Evolutionary conservation across 2,888 invertebrate genomes (phyloP), one percentile per base, ranked within the genome.

Genomic region (Euphydryas editha): DNA sequence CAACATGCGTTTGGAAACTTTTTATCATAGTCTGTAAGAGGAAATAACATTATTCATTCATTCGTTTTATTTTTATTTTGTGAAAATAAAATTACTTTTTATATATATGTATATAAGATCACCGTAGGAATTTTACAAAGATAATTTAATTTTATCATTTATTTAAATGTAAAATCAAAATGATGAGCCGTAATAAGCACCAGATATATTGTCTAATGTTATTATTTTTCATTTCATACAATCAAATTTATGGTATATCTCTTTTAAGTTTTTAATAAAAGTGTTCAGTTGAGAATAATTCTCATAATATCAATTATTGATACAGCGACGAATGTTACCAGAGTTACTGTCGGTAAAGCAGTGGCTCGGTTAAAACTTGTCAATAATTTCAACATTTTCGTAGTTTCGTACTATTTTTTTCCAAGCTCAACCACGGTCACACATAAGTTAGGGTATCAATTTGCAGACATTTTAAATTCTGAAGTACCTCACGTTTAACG

Each of bases 291-390:
- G n/a, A n/a, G n/a, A n/a, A n/a, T n/a, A n/a, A n/a, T n/a, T n/a
- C n/a, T n/a, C n/a, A n/a, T n/a, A n/a, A n/a, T n/a, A n/a, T n/a
- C n/a, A n/a, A n/a, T n/a, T n/a, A 15, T n/a, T 42, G 15, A 15
- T 42, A 2, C 4, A 42, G 15, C 20, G 49, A 46, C 20, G 47
- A 49, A 49, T 21, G 21, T 7, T 49, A 7, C 13, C 21, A 15
- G 21, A 49, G 49, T 20, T 21, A 15, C 15, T 49, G 83, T 86
- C 82, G 88, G 80, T 85, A 85, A 88, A 88, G 75, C 85, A 87
- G 87, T 72, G 64, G 51, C 62, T 57, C 59, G 70, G 72, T 68
- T 75, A 78, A 75, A 67, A 64, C 62, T 65, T 68, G 71, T 66
- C 88, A 83, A 88, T 88, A 87, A 79, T 80, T 84, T 83, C 77